Evolutionary conservation across 1,140 invertebrate genomes (phyloP).

Genomic region (Drosophila aff.): DNA sequence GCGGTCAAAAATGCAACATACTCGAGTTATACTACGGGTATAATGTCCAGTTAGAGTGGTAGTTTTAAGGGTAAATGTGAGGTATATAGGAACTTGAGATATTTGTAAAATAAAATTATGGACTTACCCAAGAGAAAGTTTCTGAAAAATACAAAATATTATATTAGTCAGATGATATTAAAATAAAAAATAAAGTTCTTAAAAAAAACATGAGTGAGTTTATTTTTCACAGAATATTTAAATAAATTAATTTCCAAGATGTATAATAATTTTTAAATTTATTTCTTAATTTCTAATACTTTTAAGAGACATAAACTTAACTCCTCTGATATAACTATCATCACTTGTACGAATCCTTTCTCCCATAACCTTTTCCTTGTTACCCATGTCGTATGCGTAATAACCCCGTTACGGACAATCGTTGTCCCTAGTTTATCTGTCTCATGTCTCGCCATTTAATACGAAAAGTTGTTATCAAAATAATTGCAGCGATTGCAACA

Average conservation of each 20-base stretch:
- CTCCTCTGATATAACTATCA: not conserved
- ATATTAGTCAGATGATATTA: not conserved
- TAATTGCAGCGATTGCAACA: conserved; percentile 70
- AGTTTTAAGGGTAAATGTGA: not conserved
- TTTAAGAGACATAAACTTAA: rapidly evolving
- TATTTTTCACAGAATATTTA: not conserved
- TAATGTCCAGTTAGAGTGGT: conserved; percentile 27
- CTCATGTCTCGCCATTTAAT: conserved; percentile 75
- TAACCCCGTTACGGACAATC: conserved; percentile 44
- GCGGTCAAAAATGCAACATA: conserved; percentile 75
- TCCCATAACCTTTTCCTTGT: conserved; percentile 36
- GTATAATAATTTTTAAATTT: not conserved
- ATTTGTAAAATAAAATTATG: not conserved
- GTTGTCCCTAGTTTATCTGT: conserved; percentile 35
- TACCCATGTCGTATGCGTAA: conserved; percentile 75
- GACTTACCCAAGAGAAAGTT: not conserved
- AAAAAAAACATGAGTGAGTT: not conserved
- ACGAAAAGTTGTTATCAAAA: conserved; percentile 83
- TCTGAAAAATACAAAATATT: not conserved
- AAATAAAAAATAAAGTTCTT: not conserved
- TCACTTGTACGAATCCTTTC: not conserved
- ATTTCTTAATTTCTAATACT: not conserved
- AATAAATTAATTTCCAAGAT: not conserved
- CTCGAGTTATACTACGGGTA: conserved; percentile 35
- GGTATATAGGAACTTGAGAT: conserved; percentile 3